phyloP scores from a whole-genome alignment of 2,113 vertebrate species.

The Brachyistius frenatus region DNA sequence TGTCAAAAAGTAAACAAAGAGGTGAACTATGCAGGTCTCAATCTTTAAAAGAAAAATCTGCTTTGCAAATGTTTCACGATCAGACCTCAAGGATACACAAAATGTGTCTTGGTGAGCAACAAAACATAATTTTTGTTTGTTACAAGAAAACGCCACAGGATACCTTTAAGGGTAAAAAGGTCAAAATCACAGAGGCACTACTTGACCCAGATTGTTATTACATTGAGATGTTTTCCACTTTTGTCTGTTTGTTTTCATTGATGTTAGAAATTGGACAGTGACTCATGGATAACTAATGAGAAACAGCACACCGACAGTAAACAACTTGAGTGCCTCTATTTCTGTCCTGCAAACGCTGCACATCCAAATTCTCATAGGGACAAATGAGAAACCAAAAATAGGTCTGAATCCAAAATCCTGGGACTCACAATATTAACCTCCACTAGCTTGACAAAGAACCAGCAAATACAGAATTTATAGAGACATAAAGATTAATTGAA shows the following conservation, averaged over 20 bases:
- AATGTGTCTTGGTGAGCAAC: too few species aligned
- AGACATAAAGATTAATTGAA: not conserved
- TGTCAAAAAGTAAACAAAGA: not conserved
- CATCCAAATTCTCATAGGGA: conserved; percentile 1
- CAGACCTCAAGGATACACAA: too few species aligned
- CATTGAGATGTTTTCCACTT: not conserved
- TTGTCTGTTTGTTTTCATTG: not conserved
- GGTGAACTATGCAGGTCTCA: not conserved
- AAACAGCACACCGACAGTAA: conserved; percentile 4
- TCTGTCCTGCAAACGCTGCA: conserved; percentile 2
- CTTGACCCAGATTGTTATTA: not conserved
- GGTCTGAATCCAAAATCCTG: conserved; percentile 7
- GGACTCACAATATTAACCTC: not conserved
- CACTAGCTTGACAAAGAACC: not conserved
- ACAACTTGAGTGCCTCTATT: not conserved
- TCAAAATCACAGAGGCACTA: conserved; percentile 1
- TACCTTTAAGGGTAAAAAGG: not conserved
- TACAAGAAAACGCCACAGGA: not conserved
- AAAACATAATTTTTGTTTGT: too few species aligned
- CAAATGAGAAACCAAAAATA: not conserved
- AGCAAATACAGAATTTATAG: not conserved
- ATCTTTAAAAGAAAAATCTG: not conserved
- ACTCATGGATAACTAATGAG: not conserved
- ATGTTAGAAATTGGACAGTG: conserved; percentile 9
- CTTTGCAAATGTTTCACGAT: too few species aligned